Base-by-base conservation (phyloP, 2,113 vertebrate genomes). In the Paedocypris sp. region DNA sequence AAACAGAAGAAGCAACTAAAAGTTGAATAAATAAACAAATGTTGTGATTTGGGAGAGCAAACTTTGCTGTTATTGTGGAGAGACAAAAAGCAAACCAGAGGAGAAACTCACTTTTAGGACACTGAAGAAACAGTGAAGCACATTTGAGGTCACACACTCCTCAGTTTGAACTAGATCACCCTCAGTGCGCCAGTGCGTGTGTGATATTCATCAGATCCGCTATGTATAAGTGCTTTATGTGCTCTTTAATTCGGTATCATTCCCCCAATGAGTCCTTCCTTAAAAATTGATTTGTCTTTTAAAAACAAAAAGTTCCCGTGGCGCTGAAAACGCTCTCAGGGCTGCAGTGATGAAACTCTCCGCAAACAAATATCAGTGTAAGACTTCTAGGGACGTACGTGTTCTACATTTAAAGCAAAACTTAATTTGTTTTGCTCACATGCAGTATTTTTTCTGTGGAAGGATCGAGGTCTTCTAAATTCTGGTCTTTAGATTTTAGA, bases 321-420 rank as follows among this genome's bases (percentile, higher is more conserved):
- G 32, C 6, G 20, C n/a, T 16, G n/a, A 43, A 26, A 43, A 19
- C 47, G n/a, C 22, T 20, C n/a, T 42, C 36, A 47, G 19, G 33
- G 50, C 15, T 7, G 12, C 29, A 51, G 4, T 13, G 31, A 32
- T 9, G 15, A 32, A 39, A 49, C 29, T 33, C 56, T 11, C 47
- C 29, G 25, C 32, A 56, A 46, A 51, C 36, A 29, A 41, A 48
- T 12, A 35, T 47, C 3, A 15, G 12, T 18, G 9, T 20, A 46
- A 53, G 42, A 56, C 19, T 56, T 26, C 18, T 38, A 23, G 43
- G 51, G 29, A 36, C 46, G 29, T 15, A 52, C 32, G 53, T 59
- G 66, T 47, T 46, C 60, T 64, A 46, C 63, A 68, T 64, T 64
- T 47, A 16, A 38, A 25, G 39, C 23, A 41, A 36, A 23, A 58